Base-by-base conservation (phyloP, 2,797 vertebrate genomes). In the Pangasius larnaudii region DNA sequence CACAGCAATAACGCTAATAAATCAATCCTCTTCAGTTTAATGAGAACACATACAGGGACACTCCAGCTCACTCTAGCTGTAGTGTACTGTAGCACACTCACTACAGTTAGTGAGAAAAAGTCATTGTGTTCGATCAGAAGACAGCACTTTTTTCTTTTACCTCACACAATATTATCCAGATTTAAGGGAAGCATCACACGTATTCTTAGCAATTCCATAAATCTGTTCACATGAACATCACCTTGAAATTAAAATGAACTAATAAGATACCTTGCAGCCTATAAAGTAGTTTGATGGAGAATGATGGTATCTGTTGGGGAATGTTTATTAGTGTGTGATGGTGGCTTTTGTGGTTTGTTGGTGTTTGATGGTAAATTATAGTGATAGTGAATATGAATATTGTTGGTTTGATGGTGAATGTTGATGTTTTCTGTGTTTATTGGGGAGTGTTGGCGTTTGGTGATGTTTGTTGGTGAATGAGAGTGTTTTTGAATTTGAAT, bases 11-110 rank as follows among this genome's bases (percentile, higher is more conserved):
- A 36, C 86, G 84, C 30, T 79, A 58, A 56, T 56, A 86, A 90
- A 87, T 90, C 91, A 90, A 51, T 89, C 88, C 86, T 63, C 81
- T 87, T 89, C 71, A 90, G 87, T 83, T 89, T 86, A 77, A 86
- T 79, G 59, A 86, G 85, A 65, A 53, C 7, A 58, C 7, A 39
- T 53, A 74, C 30, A 79, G 51, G 51, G n/a, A 79, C 51, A 36
- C 30, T 79, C 30, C 53, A 79, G 77, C 51, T 53, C 14, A 33
- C 46, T 78, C 75, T 33, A 3, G 16, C 75, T 53, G 51, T 36
- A 16, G 46, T 30, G 46, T 18, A 16, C 22, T 49, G 24, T 49
- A 75, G 72, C 36, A 11, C 72, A 49, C 72, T 14, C 42, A 46
- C 72, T 74, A 27, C 39, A 5, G 5, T 19, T 24, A 49, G 72